phyloP scores from a whole-genome alignment of 2,888 invertebrate species.

The Oxyteleia sp. region DNA sequence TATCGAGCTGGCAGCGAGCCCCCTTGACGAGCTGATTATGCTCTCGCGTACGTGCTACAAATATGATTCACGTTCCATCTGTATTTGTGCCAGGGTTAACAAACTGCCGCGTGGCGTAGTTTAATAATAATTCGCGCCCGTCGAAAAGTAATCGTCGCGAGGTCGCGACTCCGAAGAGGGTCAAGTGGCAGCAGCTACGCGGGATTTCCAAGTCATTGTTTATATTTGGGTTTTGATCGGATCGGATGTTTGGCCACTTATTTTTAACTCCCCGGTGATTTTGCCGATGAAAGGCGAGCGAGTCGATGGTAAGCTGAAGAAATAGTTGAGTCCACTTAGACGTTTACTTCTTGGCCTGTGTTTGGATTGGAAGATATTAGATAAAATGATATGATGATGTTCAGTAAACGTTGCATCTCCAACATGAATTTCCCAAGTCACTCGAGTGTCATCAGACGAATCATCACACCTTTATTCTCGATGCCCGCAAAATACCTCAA shows the following conservation, averaged over 20 bases:
- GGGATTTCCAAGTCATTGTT: constrained; percentile 50
- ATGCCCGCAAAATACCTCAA: not conserved
- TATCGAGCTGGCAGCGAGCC: constrained; percentile 49
- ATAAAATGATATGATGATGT: too few relatives aligned
- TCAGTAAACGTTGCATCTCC: too few relatives aligned
- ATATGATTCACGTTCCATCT: constrained; percentile 59
- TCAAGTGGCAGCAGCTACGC: constrained; percentile 51
- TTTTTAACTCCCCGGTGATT: constrained; percentile 38
- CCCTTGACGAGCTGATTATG: constrained; percentile 72
- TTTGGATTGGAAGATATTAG: too few relatives aligned
- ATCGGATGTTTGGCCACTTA: constrained; percentile 38
- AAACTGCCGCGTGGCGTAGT: constrained; percentile 63
- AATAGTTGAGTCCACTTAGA: not conserved
- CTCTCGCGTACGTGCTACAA: constrained; percentile 56
- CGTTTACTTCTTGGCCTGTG: too few relatives aligned
- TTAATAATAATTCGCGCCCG: constrained; percentile 64
- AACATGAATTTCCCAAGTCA: too few relatives aligned
- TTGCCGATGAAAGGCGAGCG: not conserved
- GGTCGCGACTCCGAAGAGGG: constrained; percentile 54
- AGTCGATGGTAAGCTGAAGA: not conserved
- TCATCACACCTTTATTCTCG: too few relatives aligned
- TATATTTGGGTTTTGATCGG: constrained; percentile 44
- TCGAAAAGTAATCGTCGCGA: constrained; percentile 54
- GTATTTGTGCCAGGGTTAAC: constrained; percentile 65
- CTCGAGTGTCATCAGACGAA: too few relatives aligned